Percentiles rank a stretch among this genome's conserved stretches.
Conservation (phyloP, 2,888 invertebrate species). For the Imbricaverruca yamaguchii region DNA sequence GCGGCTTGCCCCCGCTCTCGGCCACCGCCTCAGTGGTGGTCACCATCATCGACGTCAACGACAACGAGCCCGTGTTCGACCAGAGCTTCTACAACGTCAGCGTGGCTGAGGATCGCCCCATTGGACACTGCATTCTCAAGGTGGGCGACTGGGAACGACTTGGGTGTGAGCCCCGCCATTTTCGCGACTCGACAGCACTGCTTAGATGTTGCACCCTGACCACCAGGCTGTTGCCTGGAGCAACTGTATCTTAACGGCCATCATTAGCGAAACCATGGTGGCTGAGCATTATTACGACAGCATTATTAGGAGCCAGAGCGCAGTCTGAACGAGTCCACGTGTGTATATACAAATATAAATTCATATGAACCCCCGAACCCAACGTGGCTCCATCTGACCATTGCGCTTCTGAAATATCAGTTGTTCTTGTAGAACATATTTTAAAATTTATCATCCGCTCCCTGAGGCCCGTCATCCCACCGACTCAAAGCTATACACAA, state of each 20-base stretch:
- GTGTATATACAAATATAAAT: no score
- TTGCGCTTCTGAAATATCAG: no score
- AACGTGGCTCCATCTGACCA: no score
- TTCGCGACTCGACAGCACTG: background rate
- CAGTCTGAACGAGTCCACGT: no score
- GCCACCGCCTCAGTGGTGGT: constrained; percentile 78
- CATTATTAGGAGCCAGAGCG: background rate
- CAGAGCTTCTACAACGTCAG: constrained; percentile 91
- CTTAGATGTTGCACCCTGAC: background rate
- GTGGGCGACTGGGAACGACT: constrained; percentile 11
- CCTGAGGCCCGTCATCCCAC: no score
- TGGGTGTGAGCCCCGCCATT: background rate
- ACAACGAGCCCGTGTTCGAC: constrained; percentile 84
- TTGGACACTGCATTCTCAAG: constrained; percentile 38
- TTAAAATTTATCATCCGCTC: no score
- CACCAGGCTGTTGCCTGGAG: background rate
- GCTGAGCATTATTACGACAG: background rate
- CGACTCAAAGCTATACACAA: no score
- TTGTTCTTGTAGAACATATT: no score
- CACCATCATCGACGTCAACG: constrained; percentile 85
- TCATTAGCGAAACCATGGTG: background rate
- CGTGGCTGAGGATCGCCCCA: constrained; percentile 77
- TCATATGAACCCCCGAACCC: no score
- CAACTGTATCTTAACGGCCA: background rate
- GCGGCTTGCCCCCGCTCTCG: constrained; percentile 73